Percentiles rank a stretch among this genome's conserved stretches.
Conservation (phyloP, 2,797 vertebrate species). For the Danio jaintianensis region DNA sequence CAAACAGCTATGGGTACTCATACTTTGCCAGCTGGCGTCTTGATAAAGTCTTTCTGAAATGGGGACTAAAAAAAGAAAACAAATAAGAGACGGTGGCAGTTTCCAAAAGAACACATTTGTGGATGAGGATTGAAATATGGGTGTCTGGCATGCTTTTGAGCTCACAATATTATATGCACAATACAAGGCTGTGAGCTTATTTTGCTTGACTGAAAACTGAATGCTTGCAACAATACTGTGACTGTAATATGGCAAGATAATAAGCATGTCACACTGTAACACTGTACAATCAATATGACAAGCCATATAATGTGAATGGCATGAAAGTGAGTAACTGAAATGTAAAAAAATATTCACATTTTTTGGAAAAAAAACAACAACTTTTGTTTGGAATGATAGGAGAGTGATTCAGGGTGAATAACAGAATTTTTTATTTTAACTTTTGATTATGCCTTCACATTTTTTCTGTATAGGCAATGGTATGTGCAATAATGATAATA, state of each 20-base stretch:
- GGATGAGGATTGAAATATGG: not conserved
- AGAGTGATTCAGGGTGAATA: too few species aligned
- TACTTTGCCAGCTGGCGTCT: conserved; percentile 67
- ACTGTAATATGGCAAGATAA: not conserved
- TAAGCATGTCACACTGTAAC: not conserved
- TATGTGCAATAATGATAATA: too few species aligned
- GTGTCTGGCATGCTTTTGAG: not conserved
- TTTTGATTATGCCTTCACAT: too few species aligned
- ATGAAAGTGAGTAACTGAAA: too few species aligned
- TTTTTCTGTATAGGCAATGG: too few species aligned
- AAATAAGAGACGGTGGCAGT: conserved; percentile 48
- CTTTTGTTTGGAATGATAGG: too few species aligned
- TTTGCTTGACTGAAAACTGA: not conserved
- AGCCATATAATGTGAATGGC: not conserved
- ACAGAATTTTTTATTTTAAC: too few species aligned
- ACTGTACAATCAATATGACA: not conserved
- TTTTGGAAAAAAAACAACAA: too few species aligned
- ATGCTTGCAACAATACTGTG: not conserved
- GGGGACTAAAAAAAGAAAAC: conserved; percentile 62
- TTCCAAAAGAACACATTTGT: conserved; percentile 44
- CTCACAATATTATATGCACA: not conserved
- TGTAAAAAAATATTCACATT: too few species aligned
- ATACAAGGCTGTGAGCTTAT: not conserved
- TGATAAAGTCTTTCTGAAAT: conserved; percentile 68
- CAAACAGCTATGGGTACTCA: conserved; percentile 48